Evolutionary conservation across 2,888 invertebrate genomes (phyloP).

Genomic region (Lymantria dispar): DNA sequence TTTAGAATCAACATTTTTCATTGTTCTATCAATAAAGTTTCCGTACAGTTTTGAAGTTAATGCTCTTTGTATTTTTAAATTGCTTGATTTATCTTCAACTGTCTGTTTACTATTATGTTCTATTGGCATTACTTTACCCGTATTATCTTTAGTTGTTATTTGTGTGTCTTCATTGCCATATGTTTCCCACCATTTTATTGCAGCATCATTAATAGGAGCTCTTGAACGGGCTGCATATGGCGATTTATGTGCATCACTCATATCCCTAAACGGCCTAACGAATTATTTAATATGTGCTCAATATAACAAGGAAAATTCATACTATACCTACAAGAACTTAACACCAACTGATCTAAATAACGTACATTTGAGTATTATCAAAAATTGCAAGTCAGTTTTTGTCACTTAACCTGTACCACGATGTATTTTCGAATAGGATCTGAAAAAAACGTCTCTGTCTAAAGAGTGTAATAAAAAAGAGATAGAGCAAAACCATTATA

Average conservation of each 20-base stretch:
- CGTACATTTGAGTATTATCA: constrained; percentile 6
- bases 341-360: constrained; percentile 30
- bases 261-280: constrained; percentile 13
- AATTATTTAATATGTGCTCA: background rate
- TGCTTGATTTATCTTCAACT: constrained; percentile 42
- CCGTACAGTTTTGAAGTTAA: constrained; percentile 36
- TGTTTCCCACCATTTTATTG: constrained; percentile 60
- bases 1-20: constrained; percentile 46
- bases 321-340: constrained; percentile 15
- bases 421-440: background rate
- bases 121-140: background rate
- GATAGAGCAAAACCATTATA: constrained; percentile 13
- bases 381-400: constrained; percentile 45
- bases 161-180: constrained; percentile 34
- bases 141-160: constrained; percentile 23
- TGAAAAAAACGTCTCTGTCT: constrained; percentile 13
- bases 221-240: constrained; percentile 61
- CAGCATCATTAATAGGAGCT: constrained; percentile 58
- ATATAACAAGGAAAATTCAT: constrained; percentile 17
- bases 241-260: constrained; percentile 45
- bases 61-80: constrained; percentile 33
- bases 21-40: constrained; percentile 29
- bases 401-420: constrained; percentile 19
- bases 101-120: constrained; percentile 10
- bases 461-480: constrained; percentile 3